Base-by-base conservation (phyloP, 2,888 invertebrate genomes). In the Pocota personata region DNA sequence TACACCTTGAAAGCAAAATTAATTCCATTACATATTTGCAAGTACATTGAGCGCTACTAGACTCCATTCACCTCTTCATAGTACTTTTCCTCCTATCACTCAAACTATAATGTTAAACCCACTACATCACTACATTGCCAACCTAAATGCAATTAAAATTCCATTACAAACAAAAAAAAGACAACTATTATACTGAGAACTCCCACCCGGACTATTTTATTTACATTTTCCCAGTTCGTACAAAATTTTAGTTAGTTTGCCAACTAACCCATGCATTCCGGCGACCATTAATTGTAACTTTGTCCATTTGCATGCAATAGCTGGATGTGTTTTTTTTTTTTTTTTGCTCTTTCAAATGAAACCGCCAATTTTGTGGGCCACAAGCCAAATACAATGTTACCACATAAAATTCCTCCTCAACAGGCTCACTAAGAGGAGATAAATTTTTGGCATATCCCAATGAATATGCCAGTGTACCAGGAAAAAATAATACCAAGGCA, bases 131-230 rank as follows among this genome's bases (percentile, higher is more conserved):
- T 40, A 10, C 32, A 30, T 24, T 75, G 27, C 66, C 67, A 82
- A 75, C 76, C 37, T 55, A 82, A 82, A 82, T 76, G 75, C 37
- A 82, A 82, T 82, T 82, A 82, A 76, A 82, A 82, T 82, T 76
- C 67, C 80, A 76, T 82, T 76, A 69, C 60, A 75, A 46, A 62
- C 12, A 19, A 55, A 46, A 62, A 73, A 66, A 24, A 24, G n/a
- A 6, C 21, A 8, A 21, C 43, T 14, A 43, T 43, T 58, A 46
- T 58, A 35, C 16, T 8, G 7, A 73, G 43, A 58, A 48, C 37
- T 10, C 55, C 30, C 32, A 35, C n/a, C 24, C 46, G 12, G 46
- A 55, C n/a, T 6, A 62, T 62, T 50, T 43, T 58, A 52, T 75
- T 66, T 46, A 60, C 27, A 30, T 67, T 75, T 76, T 75, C 40